Base-by-base conservation (phyloP, 2,888 invertebrate genomes). In the Morpho helenor region DNA sequence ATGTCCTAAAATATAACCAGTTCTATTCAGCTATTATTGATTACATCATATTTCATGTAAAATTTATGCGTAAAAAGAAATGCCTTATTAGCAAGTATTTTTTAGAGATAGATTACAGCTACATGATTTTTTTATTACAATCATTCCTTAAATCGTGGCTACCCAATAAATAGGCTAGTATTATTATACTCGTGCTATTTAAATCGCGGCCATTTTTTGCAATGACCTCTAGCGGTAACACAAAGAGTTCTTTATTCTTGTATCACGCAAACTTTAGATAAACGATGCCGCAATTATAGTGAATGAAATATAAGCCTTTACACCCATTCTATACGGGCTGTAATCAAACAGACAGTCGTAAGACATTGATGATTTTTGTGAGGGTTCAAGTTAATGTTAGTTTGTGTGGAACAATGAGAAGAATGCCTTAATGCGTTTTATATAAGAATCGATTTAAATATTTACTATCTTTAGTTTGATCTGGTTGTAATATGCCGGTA, bases 141-240 rank as follows among this genome's bases (percentile, higher is more conserved):
- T 31, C 31, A 2, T 31, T 31, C 31, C 31, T 31, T 31, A 31
- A 31, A 31, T 31, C 16, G 16, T 16, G 16, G 16, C 0, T 31
- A 31, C 5, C 1, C 3, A 31, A 31, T 3, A 31, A 5, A 31
- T 31, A 31, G 31, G 31, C 31, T 31, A 31, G 3, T 31, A 31
- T 31, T 31, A 31, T 31, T 31, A 31, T 5, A 31, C 31, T 31
- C 31, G 31, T 5, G 5, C 31, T 31, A 31, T 31, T 31, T 5
- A 43, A 67, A 65, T 65, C 59, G 61, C 62, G 61, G 59, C 63
- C 64, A 65, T 66, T 66, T 67, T 61, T 63, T 70, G 69, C 70
- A 67, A 66, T 55, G 62, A 52, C 63, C 64, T 65, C 63, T 55
- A 57, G 47, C 51, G 47, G 56, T 52, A 50, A 55, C 54, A 66